Base-by-base conservation (phyloP, 2,888 invertebrate species). In the Synergus gifuensis region DNA sequence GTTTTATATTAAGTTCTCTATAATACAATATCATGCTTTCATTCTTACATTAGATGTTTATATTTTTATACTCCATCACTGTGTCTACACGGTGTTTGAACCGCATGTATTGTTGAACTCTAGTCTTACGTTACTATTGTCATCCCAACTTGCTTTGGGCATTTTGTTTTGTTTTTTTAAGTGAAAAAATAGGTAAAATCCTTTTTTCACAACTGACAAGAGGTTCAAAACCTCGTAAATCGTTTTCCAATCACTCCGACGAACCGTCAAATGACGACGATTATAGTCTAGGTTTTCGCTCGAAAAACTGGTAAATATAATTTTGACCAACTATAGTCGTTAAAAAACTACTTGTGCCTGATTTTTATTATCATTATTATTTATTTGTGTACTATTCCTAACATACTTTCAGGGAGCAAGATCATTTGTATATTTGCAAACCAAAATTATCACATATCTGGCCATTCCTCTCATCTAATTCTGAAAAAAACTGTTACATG, bases 31-130 rank as follows among this genome's bases (percentile, higher is more conserved):
- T 86, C 81, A 83, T 83, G 83, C 86, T 86, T 88, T 88, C 82
- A 85, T 88, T 89, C 78, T 84, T 83, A 67, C 46, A 86, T 86
- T 87, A 90, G 87, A 90, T 89, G 88, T 90, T 91, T 91, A 91
- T 91, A 91, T 90, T 91, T 91, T 90, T 91, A 90, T 90, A 90
- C 89, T 88, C 87, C 87, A 89, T 86, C 85, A 84, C 85, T 87
- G 87, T 87, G 87, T 88, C 86, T 87, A 83, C 87, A 87, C 84
- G 86, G 87, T 87, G 86, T 89, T 88, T 86, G 86, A 87, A 86
- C 87, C 89, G 88, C 89, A 90, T 89, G 91, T 91, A 91, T 91
- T 90, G 89, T 90, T 91, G 88, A 91, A 91, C 87, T 91, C 91
- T 92, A 92, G 91, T 92, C 91, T 90, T 91, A 89, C 84, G 88